Evolutionary conservation across 2,113 vertebrate species (phyloP), one percentile per base, ranked within the genome.

Genomic region (Beaufortia kweichowensis): DNA sequence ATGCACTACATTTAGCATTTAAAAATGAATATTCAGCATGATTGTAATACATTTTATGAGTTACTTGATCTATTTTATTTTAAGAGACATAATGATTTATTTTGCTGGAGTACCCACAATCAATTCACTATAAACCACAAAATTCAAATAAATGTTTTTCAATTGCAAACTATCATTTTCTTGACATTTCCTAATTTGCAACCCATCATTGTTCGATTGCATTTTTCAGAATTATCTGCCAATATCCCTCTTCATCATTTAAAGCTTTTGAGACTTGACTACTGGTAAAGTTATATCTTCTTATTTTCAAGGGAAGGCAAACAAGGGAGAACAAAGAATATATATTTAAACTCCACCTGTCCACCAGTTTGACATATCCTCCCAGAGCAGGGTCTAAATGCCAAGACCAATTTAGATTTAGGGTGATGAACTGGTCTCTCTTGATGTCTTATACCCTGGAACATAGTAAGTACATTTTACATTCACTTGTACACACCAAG

Each of bases 301-400:
- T 39, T 6, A 23, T 3, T 8, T 67, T 21, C 33, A 46, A 24
- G 76, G 70, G 33, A 55, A 26, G 74, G 64, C 68, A 43, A 5
- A 63, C 63, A 33, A 76, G 75, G 57, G 71, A 21, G 79, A 81
- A 85, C 78, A 83, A 83, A 81, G 76, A 59, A 78, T 79, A 83
- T 88, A 86, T 87, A 87, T 89, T 88, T 88, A 87, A 86, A 85
- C 77, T 28, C 72, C 86, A 88, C 86, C 86, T 89, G 86, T 86
- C 80, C 75, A 77, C 56, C 65, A 83, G 64, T 50, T 59, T 75
- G 75, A 79, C 75, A 75, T 46, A 1, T 53, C 78, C 60, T 80
- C 60, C 80, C 59, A 12, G 61, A 41, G 66, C 71, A 79, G 35
- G 29, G 67, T 63, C 62, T 74, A 78, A 85, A 86, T 84, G 55